phyloP scores from a whole-genome alignment of 2,888 invertebrate species.

The Cosmorhoe ocellata region DNA sequence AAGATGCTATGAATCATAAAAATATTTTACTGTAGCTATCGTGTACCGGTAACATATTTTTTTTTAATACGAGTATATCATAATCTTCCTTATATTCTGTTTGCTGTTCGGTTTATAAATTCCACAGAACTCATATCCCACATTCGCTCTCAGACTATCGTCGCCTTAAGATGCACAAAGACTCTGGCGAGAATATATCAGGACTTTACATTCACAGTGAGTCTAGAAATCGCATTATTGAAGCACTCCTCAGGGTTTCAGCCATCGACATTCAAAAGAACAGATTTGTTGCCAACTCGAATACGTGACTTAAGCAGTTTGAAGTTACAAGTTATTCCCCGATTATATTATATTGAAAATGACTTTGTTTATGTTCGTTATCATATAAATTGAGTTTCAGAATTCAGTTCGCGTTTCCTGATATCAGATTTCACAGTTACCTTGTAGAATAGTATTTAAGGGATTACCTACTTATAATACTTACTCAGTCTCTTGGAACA shows the following conservation, averaged over 20 bases:
- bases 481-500: too few relatives aligned
- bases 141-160: slow-evolving; percentile 4
- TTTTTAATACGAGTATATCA: too few relatives aligned
- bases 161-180: slow-evolving; percentile 38
- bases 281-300: slow-evolving; percentile 36
- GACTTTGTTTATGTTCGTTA: slow-evolving; percentile 13
- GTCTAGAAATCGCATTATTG: slow-evolving; percentile 68
- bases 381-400: slow-evolving; percentile 9
- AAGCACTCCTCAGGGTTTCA: slow-evolving; percentile 54
- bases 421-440: not conserved
- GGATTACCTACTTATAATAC: too few relatives aligned
- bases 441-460: not conserved
- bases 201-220: slow-evolving; percentile 66
- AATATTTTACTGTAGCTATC: too few relatives aligned
- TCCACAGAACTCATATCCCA: not conserved
- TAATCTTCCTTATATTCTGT: too few relatives aligned
- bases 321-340: slow-evolving; percentile 19
- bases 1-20: too few relatives aligned
- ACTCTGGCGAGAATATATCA: slow-evolving; percentile 63
- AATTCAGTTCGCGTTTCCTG: slow-evolving; percentile 4
- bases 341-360: slow-evolving; percentile 9
- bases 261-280: slow-evolving; percentile 40
- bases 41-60: too few relatives aligned
- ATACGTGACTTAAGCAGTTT: slow-evolving; percentile 19
- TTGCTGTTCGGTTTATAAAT: too few relatives aligned